Base-by-base conservation (phyloP, 1,140 invertebrate genomes). In the Saxidomus purpurata region DNA sequence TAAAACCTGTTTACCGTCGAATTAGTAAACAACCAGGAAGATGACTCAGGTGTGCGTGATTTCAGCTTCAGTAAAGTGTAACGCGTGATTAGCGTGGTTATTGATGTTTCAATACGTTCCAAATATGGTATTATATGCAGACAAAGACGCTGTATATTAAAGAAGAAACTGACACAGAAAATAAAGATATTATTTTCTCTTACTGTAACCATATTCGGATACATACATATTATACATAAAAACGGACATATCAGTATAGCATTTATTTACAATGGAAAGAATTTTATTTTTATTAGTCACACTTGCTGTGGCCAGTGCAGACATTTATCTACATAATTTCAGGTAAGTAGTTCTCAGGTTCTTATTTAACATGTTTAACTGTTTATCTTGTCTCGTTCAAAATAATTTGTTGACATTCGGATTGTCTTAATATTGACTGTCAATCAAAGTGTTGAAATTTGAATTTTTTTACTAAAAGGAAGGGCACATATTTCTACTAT, bases 301-400 rank as follows among this genome's bases (percentile, higher is more conserved):
- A 17, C 6, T 52, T 6, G 49, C 76, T 13, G 9, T 79, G 43
- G 83, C 71, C 19, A 59, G 47, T 59, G 67, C 67, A 61, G 94
- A 95, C 88, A 91, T 95, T n/a, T 95, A 95, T 67, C 67, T 95
- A 22, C 94, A 95, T 34, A 74, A 59, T 74, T 28, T 22, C 25
- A 86, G 83, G 83, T 86, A 86, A 40, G 11, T 52, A 13, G 13
- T 15, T 71, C 67, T 71, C 25, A 31, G 67, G 31, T 13, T 34
- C 13, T 71, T 71, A 34, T n/a, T n/a, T n/a, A n/a, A n/a, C n/a
- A n/a, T n/a, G n/a, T n/a, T n/a, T n/a, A n/a, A n/a, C n/a, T n/a
- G n/a, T n/a, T n/a, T n/a, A n/a, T n/a, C n/a, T n/a, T n/a, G n/a
- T n/a, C n/a, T n/a, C n/a, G n/a, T n/a, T n/a, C n/a, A n/a, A n/a